Conservation (phyloP, 2,113 vertebrate genomes). For the Varanus komodoensis region DNA sequence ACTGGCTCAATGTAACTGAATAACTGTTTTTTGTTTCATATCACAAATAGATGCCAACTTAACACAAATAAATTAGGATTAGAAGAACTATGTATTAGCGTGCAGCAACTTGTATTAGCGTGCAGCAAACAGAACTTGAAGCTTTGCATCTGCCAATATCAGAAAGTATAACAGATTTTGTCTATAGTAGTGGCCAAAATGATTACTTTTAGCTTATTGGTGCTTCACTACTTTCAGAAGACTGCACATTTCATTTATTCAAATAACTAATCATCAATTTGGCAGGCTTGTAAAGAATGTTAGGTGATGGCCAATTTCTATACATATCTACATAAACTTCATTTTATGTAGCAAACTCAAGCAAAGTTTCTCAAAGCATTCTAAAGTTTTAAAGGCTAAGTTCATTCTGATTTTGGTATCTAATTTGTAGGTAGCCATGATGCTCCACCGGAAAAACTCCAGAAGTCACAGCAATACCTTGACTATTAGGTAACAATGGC, state of each 20-base stretch:
- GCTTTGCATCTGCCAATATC: not conserved
- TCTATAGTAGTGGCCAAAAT: not conserved
- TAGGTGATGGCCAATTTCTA: not conserved
- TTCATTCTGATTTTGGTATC: not conserved
- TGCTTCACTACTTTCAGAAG: not conserved
- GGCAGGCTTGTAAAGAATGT: not conserved
- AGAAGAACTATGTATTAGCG: not conserved
- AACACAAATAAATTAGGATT: constrained; percentile 17
- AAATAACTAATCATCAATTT: not conserved
- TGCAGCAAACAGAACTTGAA: not conserved
- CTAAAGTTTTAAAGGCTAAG: not conserved
- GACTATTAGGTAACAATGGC: not conserved
- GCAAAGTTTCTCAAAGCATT: not conserved
- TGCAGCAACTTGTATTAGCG: not conserved
- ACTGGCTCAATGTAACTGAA: not conserved
- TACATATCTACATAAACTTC: not conserved
- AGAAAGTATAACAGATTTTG: not conserved
- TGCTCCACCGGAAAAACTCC: not conserved
- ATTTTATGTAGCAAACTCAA: not conserved
- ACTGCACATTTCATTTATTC: not conserved
- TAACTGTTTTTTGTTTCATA: not conserved
- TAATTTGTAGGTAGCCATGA: not conserved
- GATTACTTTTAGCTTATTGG: not conserved
- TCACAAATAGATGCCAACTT: constrained; percentile 73
- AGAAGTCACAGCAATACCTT: not conserved